Conservation (phyloP, 2,888 invertebrate genomes). For the Ochlodes sylvanus region DNA sequence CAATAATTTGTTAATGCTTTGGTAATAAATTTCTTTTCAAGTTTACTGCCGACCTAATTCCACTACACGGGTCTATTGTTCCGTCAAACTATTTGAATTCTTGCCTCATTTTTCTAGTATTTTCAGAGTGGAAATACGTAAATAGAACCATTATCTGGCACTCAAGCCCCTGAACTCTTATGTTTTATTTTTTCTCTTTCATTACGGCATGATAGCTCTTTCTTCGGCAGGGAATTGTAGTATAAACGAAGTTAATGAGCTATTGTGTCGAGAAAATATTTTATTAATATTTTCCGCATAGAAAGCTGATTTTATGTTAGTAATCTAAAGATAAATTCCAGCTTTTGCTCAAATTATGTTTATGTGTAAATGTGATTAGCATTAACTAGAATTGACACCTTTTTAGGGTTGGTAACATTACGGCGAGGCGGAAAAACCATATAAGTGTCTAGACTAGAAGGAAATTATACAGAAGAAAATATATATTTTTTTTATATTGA, state of each 20-base stretch:
- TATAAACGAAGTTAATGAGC: conserved; percentile 27
- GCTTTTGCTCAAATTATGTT: not conserved
- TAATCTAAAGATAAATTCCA: not conserved
- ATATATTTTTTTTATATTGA: too few relatives aligned
- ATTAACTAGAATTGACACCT: too few relatives aligned
- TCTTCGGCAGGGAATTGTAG: conserved; percentile 19
- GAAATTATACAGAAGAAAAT: too few relatives aligned
- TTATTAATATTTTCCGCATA: conserved; percentile 23
- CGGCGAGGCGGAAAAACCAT: too few relatives aligned
- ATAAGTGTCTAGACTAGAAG: too few relatives aligned
- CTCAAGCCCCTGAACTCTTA: conserved; percentile 15
- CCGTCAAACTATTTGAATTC: conserved; percentile 22
- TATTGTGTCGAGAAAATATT: conserved; percentile 30
- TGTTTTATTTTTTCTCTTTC: conserved; percentile 27
- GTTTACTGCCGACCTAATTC: conserved; percentile 30
- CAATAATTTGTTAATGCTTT: conserved; percentile 24
- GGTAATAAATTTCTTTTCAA: conserved; percentile 21
- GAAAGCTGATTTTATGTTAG: not conserved
- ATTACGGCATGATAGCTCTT: conserved; percentile 20
- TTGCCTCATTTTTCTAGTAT: conserved; percentile 31
- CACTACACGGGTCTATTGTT: conserved; percentile 20
- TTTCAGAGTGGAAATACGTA: conserved; percentile 30
- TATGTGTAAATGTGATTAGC: not conserved
- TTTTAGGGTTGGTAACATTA: too few relatives aligned
- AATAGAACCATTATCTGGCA: conserved; percentile 31